Evolutionary conservation across 1,140 invertebrate species (phyloP).

Genomic region (Hyles vespertilio): DNA sequence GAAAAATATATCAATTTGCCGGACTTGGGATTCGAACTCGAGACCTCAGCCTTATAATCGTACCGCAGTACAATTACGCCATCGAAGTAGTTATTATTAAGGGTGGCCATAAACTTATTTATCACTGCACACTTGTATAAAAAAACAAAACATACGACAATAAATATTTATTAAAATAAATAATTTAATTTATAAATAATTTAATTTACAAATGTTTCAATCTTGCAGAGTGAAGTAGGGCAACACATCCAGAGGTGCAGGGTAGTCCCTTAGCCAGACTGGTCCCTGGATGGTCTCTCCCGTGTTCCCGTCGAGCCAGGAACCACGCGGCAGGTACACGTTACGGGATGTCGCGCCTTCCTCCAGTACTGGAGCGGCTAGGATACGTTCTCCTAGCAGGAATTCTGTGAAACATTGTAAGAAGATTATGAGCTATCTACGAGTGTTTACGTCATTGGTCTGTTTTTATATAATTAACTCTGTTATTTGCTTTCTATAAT

Average conservation of each 20-base stretch:
- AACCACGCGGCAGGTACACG: slow-evolving; percentile 83
- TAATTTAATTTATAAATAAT: neutral
- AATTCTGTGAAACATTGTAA: slow-evolving; percentile 78
- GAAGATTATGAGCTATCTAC: too few species aligned
- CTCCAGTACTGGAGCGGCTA: slow-evolving; percentile 88
- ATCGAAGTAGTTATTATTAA: too few species aligned
- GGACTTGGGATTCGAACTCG: too few species aligned
- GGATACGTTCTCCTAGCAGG: slow-evolving; percentile 86
- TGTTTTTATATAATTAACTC: too few species aligned
- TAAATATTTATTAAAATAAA: neutral
- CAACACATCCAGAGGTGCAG: slow-evolving; percentile 80
- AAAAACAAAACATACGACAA: neutral
- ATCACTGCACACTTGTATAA: too few species aligned
- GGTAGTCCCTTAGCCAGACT: slow-evolving; percentile 81
- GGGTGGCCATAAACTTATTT: too few species aligned
- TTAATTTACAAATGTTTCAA: slow-evolving; percentile 2
- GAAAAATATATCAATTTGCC: too few species aligned
- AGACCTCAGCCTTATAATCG: too few species aligned
- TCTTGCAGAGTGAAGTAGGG: slow-evolving; percentile 77
- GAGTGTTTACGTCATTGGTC: too few species aligned
- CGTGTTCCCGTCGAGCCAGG: slow-evolving; percentile 46
- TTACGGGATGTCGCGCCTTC: slow-evolving; percentile 80
- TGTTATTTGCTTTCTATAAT: too few species aligned
- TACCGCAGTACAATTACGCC: too few species aligned
- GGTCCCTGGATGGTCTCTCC: slow-evolving; percentile 59